These are phyloP conservation scores for Platalea minor DNA, from an alignment of 2,797 vertebrate species.

Conservation along the genomic window DNA sequence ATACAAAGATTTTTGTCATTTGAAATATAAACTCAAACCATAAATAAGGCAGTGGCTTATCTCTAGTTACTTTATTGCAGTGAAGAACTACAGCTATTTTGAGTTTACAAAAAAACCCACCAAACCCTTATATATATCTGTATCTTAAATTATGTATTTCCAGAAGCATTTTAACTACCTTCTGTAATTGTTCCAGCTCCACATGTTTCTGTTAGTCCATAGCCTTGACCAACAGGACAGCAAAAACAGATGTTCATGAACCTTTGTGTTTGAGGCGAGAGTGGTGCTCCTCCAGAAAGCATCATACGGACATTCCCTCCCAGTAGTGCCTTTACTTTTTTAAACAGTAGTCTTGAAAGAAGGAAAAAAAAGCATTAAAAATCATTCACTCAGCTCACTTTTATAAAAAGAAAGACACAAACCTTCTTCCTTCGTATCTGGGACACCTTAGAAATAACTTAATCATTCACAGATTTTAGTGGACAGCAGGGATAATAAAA, in stretches of 20 bases:
- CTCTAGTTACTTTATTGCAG: neutral
- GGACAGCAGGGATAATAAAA: neutral
- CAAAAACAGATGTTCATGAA: conserved; percentile 99
- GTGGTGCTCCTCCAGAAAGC: conserved; percentile 93
- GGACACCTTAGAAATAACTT: neutral
- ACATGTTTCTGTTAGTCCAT: conserved; percentile 95
- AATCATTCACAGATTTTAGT: neutral
- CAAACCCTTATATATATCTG: rapidly evolving
- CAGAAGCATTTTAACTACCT: conserved; percentile 72
- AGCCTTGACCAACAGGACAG: conserved; percentile 96
- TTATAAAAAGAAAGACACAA: neutral
- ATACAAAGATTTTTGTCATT: neutral
- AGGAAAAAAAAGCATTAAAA: neutral
- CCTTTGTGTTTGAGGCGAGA: conserved; percentile 90
- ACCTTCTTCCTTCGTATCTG: neutral
- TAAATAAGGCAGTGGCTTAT: neutral
- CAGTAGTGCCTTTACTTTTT: conserved; percentile 90
- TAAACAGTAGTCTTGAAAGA: conserved; percentile 84
- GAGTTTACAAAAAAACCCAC: neutral
- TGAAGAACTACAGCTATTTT: neutral
- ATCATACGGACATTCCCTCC: conserved; percentile 95
- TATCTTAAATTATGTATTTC: neutral
- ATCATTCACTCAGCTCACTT: neutral
- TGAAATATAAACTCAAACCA: neutral
- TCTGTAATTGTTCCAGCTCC: conserved; percentile 96